Evolutionary conservation across 92 coral and sea anemone genomes (phyloP), one percentile per base, ranked within the genome.

Genomic region (Epizoanthus fatuus): DNA sequence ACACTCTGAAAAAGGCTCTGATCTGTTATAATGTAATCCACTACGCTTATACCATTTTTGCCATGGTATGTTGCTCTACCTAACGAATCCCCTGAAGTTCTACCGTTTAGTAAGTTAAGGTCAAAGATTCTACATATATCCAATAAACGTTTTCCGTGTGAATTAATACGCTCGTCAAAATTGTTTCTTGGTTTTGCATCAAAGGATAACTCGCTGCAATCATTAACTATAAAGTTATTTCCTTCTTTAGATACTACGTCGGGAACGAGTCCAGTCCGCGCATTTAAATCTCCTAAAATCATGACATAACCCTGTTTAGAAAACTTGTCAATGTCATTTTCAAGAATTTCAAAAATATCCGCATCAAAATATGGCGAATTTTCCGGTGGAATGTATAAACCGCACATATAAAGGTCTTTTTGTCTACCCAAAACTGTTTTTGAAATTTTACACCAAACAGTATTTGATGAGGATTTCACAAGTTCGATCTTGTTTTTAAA

Each of bases 71-170:
- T 87, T 55, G 74, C 15, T 35, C 72, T 81, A 11, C 86, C 90
- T 25, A 85, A 69, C 32, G 89, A 55, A 47, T 86, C 92, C 12
- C 92, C 89, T 38, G n/a, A 84, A 7, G 60, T 84, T 88, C 92
- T 75, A 14, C 90, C 90, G 58, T 84, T 88, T 22, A 88, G 66
- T 59, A 88, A 84, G 22, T 88, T 76, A 10, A 89, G 77, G 63
- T 89, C 90, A 38, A 75, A 69, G 29, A 47, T 39, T 79, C 77
- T 70, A 58, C 85, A 84, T 73, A 88, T 73, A 42, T 88, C 84
- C 25, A 84, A 60, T 47, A 88, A 69, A 40, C 88, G 81, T 84
- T 84, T 88, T 14, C 89, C 92, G 53, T 88, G 89, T 64, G 45
- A 71, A 54, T 88, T 85, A n/a, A 89, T 15, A 37, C 25, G 14